phyloP scores from a whole-genome alignment of 2,797 vertebrate species.

The Fistularia commersonii region DNA sequence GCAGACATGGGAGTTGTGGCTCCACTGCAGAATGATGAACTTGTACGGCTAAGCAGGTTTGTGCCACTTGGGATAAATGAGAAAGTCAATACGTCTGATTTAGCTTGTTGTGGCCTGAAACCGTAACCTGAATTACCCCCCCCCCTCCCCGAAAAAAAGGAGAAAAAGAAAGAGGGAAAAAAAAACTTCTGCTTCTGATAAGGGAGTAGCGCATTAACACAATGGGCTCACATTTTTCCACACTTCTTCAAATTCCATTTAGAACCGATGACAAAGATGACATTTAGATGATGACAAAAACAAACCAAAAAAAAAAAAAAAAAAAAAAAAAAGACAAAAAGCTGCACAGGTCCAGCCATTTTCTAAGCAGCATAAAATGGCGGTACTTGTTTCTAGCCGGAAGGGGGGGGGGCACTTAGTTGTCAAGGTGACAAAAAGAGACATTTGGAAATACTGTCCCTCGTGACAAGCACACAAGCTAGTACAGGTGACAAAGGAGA shows the following conservation, averaged over 20 bases:
- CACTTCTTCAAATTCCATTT: not conserved
- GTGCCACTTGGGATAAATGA: constrained; percentile 41
- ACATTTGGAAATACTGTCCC: constrained; percentile 53
- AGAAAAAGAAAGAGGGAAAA: not conserved
- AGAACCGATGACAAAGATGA: no score
- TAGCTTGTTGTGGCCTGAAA: constrained; percentile 37
- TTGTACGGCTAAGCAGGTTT: constrained; percentile 32
- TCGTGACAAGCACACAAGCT: constrained; percentile 26
- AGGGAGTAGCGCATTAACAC: no score
- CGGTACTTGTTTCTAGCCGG: constrained; percentile 11
- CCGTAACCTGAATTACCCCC: constrained; percentile 22
- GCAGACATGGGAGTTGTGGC: constrained; percentile 7
- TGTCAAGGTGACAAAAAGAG: constrained; percentile 70
- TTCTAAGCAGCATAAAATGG: constrained; percentile 42
- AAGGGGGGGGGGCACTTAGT: constrained; percentile 40
- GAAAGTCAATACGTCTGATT: constrained; percentile 65
- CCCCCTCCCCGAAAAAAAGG: not conserved
- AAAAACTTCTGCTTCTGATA: not conserved
- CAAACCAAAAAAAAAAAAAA: constrained; percentile 11
- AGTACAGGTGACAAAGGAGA: constrained; percentile 55
- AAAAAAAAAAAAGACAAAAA: constrained; percentile 29
- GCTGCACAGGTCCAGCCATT: constrained; percentile 23
- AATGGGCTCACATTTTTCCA: not conserved
- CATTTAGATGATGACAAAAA: constrained; percentile 13
- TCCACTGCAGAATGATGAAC: constrained; percentile 17